Evolutionary conservation across 2,888 invertebrate species (phyloP).

Genomic region (Drosophila incognita): DNA sequence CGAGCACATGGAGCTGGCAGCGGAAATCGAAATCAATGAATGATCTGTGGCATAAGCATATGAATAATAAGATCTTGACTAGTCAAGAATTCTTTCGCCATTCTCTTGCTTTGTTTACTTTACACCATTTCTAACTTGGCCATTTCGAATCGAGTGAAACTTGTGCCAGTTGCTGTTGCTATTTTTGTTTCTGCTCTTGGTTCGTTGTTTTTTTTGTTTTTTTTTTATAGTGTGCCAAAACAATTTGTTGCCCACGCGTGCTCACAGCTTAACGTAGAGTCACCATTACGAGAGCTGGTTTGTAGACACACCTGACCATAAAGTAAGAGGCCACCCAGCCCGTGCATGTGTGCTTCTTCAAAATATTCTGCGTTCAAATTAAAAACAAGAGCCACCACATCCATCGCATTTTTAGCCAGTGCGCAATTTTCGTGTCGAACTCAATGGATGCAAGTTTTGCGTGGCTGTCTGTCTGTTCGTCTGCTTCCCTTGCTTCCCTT

Average conservation of each 20-base stretch:
- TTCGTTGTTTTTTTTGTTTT: background rate
- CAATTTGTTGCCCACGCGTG: constrained; percentile 60
- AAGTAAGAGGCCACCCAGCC: constrained; percentile 11
- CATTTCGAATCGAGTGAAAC: constrained; percentile 55
- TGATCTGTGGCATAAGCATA: constrained; percentile 28
- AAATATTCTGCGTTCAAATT: constrained; percentile 64
- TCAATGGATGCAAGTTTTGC: constrained; percentile 69
- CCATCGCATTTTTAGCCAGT: constrained; percentile 37
- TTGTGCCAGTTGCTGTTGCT: constrained; percentile 51
- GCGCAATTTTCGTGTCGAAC: constrained; percentile 78
- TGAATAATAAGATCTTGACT: constrained; percentile 31
- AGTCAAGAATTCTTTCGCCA: constrained; percentile 9
- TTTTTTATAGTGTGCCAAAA: constrained; percentile 46
- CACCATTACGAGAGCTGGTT: constrained; percentile 31
- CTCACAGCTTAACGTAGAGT: constrained; percentile 47
- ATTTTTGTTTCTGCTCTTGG: constrained; percentile 5
- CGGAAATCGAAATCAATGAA: constrained; percentile 59
- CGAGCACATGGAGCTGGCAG: constrained; percentile 47
- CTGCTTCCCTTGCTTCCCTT: constrained; percentile 18
- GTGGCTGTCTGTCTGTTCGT: constrained; percentile 29
- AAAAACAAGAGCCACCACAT: constrained; percentile 35
- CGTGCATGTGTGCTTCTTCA: constrained; percentile 71
- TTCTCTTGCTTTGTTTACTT: constrained; percentile 9
- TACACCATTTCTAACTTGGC: constrained; percentile 21
- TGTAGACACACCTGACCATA: constrained; percentile 43